Percentiles rank a stretch among this genome's conserved stretches.
These are phyloP conservation scores for Callionymus lyra DNA, from an alignment of 2,113 vertebrate genomes.

Conservation along the genomic window DNA sequence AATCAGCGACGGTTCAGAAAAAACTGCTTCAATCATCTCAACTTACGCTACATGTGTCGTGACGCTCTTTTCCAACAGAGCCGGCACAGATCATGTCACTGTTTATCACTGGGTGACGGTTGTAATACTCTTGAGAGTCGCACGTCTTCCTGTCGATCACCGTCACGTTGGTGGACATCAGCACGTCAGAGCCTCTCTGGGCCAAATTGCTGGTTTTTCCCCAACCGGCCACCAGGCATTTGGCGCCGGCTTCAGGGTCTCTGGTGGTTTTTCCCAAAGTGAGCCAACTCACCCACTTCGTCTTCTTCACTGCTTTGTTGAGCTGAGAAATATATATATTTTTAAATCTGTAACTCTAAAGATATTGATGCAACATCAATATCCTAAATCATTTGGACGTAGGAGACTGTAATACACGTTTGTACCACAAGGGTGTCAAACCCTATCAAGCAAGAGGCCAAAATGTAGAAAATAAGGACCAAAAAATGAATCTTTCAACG, in stretches of 20 bases:
- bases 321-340: conserved; percentile 31
- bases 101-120: conserved; percentile 29
- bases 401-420: no score
- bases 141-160: conserved; percentile 44
- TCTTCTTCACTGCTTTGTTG: conserved; percentile 20
- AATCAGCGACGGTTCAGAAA: no score
- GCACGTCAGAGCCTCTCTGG: conserved; percentile 27
- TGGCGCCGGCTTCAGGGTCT: conserved; percentile 1
- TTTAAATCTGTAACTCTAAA: no score
- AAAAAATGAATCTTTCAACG: no score
- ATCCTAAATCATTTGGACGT: no score
- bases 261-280: background rate
- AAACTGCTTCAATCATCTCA: background rate
- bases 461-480: no score
- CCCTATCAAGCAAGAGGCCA: no score
- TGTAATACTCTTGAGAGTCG: conserved; percentile 45
- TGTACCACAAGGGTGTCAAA: no score
- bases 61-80: background rate
- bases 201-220: background rate
- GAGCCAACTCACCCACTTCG: conserved; percentile 20
- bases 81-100: conserved; percentile 55
- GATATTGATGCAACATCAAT: no score
- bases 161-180: conserved; percentile 46
- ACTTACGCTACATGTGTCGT: conserved; percentile 41
- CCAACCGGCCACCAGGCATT: conserved; percentile 60